Base-by-base conservation (phyloP, 2,113 vertebrate genomes). In the Emydocephalus ijimae region DNA sequence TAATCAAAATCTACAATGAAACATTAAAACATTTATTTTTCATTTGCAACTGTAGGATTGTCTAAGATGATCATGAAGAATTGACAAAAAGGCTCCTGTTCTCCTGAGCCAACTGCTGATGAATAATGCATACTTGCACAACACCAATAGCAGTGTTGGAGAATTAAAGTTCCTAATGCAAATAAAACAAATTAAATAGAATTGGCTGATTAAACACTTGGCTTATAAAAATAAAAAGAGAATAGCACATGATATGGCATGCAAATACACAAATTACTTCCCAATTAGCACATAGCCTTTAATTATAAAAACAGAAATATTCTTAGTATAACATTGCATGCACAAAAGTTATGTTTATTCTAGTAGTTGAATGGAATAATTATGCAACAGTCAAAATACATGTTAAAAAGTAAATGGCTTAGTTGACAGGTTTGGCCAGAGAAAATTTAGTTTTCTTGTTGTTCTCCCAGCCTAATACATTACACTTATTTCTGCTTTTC, bases 111-210 rank as follows among this genome's bases (percentile, higher is more conserved):
- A 87, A 88, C 59, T 29, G 59, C 29, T 88, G 56, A 69, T 92
- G 57, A 88, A 88, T 92, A 89, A 88, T 88, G 48, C 34, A 69
- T 55, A 21, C 12, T 9, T 52, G 29, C 23, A 45, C 61, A 93
- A 94, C 54, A 89, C 64, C 9, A 48, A 24, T 88, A 64, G 26
- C 92, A 85, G 90, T 93, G 87, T 45, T 0, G 93, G 0, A 74
- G 34, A 95, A n/a, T 45, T 95, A 88, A 69, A 52, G 5, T n/a
- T 56, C 93, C 89, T 87, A 93, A 94, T 0, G 90, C 57, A 85
- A 95, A 93, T 91, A 94, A 92, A 54, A 54, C 95, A 0, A 94
- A 50, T 39, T 39, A 95, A 91, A 93, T 85, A 92, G 12, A 59
- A 64, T 91, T 86, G 55, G 59, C 94, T 74, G 88, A 50, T 74